Evolutionary conservation across 1,140 invertebrate species (phyloP).

Genomic region (Semibalanus balanoides): DNA sequence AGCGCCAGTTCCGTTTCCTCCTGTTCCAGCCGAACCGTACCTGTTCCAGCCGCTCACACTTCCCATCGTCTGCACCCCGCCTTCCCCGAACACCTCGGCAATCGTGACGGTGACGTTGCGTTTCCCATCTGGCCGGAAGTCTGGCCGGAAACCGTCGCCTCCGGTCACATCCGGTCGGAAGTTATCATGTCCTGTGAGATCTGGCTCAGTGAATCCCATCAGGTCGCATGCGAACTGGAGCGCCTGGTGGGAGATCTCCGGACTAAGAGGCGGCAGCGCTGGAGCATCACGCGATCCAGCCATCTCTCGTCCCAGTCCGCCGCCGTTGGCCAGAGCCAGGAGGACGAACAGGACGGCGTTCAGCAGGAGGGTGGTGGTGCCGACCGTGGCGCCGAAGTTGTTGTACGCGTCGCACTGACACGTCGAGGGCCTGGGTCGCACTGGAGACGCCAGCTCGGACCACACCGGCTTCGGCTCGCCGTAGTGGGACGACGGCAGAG

Average conservation of each 20-base stretch:
- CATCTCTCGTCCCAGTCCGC: background rate
- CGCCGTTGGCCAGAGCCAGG: background rate
- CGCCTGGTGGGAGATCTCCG: background rate
- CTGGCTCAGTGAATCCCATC: background rate
- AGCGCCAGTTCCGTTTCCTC: too few species aligned
- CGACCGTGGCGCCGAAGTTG: background rate
- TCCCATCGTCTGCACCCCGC: background rate
- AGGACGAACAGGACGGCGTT: background rate
- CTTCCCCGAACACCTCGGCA: background rate
- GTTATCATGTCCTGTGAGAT: background rate
- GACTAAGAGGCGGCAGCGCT: background rate
- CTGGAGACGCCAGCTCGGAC: background rate
- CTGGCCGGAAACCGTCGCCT: too few species aligned
- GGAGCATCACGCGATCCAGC: background rate
- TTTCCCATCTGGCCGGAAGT: background rate
- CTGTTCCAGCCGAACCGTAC: too few species aligned
- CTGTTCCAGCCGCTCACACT: background rate
- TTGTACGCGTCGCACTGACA: background rate
- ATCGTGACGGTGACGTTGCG: background rate
- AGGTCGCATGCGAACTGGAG: background rate
- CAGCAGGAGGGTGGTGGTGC: background rate
- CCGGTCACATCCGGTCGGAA: background rate
- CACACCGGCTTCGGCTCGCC: background rate
- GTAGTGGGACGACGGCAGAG: background rate
- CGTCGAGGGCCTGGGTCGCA: background rate